Evolutionary conservation across 2,113 vertebrate species (phyloP).

Genomic region (Megaceryle maxima): DNA sequence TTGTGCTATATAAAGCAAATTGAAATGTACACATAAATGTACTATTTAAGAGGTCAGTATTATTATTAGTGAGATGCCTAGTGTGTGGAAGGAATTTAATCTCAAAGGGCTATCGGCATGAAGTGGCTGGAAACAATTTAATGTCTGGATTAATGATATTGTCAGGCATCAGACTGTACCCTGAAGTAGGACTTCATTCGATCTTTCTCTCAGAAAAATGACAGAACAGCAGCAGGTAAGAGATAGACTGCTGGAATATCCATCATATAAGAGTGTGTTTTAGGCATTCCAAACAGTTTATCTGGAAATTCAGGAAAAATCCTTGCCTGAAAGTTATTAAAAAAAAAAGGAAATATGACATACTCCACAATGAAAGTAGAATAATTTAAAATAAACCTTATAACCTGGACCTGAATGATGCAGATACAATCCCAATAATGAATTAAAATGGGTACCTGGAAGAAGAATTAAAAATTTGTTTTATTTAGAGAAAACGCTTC

Average conservation of each 20-base stretch:
- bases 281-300: background rate
- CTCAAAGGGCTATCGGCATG: background rate
- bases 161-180: background rate
- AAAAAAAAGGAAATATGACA: background rate
- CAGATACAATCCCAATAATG: background rate
- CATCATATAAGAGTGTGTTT: background rate
- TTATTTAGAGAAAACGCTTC: background rate
- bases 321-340: background rate
- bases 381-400: background rate
- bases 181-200: background rate
- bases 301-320: background rate
- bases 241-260: background rate
- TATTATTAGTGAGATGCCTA: background rate
- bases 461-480: background rate
- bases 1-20: background rate
- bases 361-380: background rate
- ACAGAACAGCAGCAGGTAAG: background rate
- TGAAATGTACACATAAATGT: background rate
- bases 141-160: background rate
- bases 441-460: background rate
- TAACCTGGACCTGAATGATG: background rate
- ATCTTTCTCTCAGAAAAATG: background rate
- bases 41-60: background rate
- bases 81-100: background rate
- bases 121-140: background rate